Evolutionary conservation across 1,140 invertebrate species (phyloP), one percentile per base, ranked within the genome.

Genomic region (Pantala flavescens): DNA sequence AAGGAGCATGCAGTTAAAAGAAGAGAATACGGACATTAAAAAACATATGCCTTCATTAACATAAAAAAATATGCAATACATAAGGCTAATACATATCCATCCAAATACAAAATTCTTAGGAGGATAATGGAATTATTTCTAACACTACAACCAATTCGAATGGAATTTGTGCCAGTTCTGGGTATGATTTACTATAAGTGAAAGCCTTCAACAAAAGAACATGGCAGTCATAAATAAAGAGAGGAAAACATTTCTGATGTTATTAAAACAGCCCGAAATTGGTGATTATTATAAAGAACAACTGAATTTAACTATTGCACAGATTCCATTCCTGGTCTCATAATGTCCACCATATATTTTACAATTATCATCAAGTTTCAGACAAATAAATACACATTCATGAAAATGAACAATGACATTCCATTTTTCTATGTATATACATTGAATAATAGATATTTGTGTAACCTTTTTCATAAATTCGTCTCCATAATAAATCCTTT

Each of bases 1-100:
- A 63, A 12, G 49, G 3, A 21, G 49, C 49, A 63, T 63, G 49
- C 49, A 63, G 2, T 63, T 63, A 7, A 63, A 63, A 63, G 12
- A 63, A 63, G n/a, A n/a, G 16, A 63, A 3, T 5, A 63, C 1
- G n/a, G 49, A 63, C n/a, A 21, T 63, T 63, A 63, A 63, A 36
- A 63, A 63, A 63, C 49, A 63, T 63, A 19, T 63, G 49, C 49
- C 14, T 63, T 63, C 49, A 63, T 63, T 63, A 63, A 63, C 49
- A 63, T 63, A 63, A 63, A 63, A 63, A 63, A 63, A 63, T 36
- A 63, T 63, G 49, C 49, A 63, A 63, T 63, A 63, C 49, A 63
- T 63, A 16, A 63, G 49, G 49, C 49, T 21, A 63, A 19, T 63
- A 63, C 49, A 63, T 63, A 63, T 63, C 49, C 49, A 63, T 63